Evolutionary conservation across 1,140 invertebrate species (phyloP), one percentile per base, ranked within the genome.

Genomic region (Sarcophaga peregrina): DNA sequence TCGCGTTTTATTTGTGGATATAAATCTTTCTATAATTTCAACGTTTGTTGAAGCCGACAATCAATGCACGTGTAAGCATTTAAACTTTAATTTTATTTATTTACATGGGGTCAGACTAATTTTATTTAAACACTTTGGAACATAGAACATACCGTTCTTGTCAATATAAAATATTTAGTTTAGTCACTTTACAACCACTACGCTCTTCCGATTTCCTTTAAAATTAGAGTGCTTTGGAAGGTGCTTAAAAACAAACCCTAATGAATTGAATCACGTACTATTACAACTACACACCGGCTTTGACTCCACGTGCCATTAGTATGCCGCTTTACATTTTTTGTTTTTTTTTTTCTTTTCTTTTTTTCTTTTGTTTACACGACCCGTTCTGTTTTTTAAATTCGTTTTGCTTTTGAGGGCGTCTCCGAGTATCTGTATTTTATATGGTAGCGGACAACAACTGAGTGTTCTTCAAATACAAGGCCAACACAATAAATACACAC

Each of bases 241-340:
- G 25, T 37, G 25, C 11, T 58, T 68, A 68, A 68, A 20, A 68
- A 68, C 8, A 20, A 17, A 68, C 10, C n/a, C 17, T 20, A 68
- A n/a, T 25, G 62, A 68, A 68, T 17, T 68, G 20, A 20, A 68
- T 68, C 62, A 68, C 62, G 62, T 68, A 25, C 13, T 13, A 52
- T 52, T 52, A 13, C 13, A 10, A 13, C n/a, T n/a, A 1, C 13
- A 52, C 50, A 10, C 0, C 17, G n/a, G 17, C 20, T 6, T 68
- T 68, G 62, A 20, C n/a, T 20, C 20, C 62, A 68, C 62, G 62
- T 68, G 62, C 62, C 62, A 17, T 68, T 68, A 20, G 62, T 68
- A n/a, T 68, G 62, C 62, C 62, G 62, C 62, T 20, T 10, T 68
- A 68, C 54, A 37, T 37, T 37, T 20, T 20, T 17, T 68, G 1